Conservation (phyloP, 2,113 vertebrate species). For the Myiozetetes cayanensis region DNA sequence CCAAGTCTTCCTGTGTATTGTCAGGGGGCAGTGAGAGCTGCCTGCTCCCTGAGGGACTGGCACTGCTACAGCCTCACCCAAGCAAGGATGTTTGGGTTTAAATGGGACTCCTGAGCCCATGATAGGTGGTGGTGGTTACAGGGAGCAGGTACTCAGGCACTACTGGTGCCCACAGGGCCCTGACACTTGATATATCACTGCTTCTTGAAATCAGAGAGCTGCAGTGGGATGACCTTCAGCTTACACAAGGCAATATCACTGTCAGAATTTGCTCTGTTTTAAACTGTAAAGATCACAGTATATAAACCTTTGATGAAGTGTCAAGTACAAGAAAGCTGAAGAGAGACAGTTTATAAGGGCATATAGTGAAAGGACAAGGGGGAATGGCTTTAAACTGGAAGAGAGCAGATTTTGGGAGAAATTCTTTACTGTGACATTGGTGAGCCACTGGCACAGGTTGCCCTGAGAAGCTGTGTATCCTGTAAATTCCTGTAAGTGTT, state of each 20-base stretch:
- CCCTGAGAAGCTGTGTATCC: not conserved
- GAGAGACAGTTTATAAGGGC: not conserved
- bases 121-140: not conserved
- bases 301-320: not conserved
- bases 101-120: not conserved
- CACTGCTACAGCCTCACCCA: not conserved
- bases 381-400: not conserved
- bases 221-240: not conserved
- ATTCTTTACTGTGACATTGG: not conserved
- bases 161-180: not conserved
- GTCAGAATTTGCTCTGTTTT: not conserved
- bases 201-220: not conserved
- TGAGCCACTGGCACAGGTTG: not conserved
- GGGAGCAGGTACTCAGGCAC: not conserved
- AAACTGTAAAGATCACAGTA: not conserved
- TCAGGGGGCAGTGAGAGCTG: not conserved
- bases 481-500: not conserved
- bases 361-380: not conserved
- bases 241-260: not conserved
- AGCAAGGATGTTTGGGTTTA: not conserved
- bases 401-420: not conserved
- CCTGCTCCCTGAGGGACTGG: rapidly evolving
- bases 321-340: not conserved
- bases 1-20: not conserved
- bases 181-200: not conserved